Conservation (phyloP, 1,140 invertebrate species). For the Carposina sasakii region DNA sequence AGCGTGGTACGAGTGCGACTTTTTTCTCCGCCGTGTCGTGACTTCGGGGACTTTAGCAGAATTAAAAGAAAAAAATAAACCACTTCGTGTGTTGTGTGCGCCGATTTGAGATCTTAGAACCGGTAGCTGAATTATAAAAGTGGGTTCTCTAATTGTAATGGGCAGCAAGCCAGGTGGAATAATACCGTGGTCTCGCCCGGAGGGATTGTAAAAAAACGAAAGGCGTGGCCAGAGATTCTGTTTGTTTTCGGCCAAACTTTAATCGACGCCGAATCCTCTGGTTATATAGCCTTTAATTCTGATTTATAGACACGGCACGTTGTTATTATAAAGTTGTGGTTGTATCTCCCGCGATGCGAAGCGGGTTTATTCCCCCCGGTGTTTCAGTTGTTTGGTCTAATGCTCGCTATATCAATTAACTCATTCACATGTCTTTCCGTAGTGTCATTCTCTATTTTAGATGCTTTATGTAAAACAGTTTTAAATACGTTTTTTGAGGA, state of each 20-base stretch:
- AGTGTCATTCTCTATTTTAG: too few relatives aligned
- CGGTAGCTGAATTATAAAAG: slow-evolving; percentile 32
- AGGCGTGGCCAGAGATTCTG: slow-evolving; percentile 35
- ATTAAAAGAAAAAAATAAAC: slow-evolving; percentile 34
- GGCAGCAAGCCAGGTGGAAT: slow-evolving; percentile 28
- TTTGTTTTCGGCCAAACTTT: slow-evolving; percentile 61
- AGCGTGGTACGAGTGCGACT: slow-evolving; percentile 38
- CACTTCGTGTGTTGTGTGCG: slow-evolving; percentile 25
- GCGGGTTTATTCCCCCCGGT: slow-evolving; percentile 33
- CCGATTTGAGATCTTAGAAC: slow-evolving; percentile 29
- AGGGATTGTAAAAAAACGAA: slow-evolving; percentile 30
- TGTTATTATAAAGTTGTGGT: slow-evolving; percentile 52
- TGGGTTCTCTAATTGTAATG: slow-evolving; percentile 35
- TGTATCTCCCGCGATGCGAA: slow-evolving; percentile 35
- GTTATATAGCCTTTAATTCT: slow-evolving; percentile 55
- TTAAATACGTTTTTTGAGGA: too few relatives aligned
- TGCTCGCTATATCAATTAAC: slow-evolving; percentile 60
- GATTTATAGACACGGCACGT: slow-evolving; percentile 57
- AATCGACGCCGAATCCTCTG: slow-evolving; percentile 48
- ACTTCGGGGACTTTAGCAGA: slow-evolving; percentile 38
- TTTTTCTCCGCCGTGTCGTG: slow-evolving; percentile 55
- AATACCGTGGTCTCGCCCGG: slow-evolving; percentile 24
- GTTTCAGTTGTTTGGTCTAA: slow-evolving; percentile 36
- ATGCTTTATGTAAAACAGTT: too few relatives aligned
- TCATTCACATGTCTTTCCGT: slow-evolving; percentile 43